Evolutionary conservation across 2,888 invertebrate genomes (phyloP), one percentile per base, ranked within the genome.

Genomic region (Macrostomum cliftonense): DNA sequence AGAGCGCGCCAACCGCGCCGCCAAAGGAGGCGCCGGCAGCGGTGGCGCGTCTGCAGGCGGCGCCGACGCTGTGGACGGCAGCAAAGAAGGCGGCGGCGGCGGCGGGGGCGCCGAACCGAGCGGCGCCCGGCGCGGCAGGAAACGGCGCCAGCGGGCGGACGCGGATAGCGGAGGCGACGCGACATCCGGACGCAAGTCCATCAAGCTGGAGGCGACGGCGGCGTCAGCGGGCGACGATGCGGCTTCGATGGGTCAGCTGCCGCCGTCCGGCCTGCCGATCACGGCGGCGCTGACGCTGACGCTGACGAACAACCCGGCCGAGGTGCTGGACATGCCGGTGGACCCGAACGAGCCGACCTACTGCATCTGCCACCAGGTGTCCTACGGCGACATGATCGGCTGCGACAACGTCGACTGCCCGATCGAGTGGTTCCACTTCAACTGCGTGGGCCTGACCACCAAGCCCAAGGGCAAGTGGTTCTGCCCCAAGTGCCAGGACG

Each of bases 341-440:
- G 75, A 97, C 75, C 95, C 95, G 0, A 95, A 95, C 65, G 95
- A 97, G 67, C 95, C 95, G 0, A 93, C 91, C 0, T 97, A 97
- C 68, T 97, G 93, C 68, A 74, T 91, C 39, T 97, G 95, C 64
- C 89, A 93, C 71, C 93, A 95, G 53, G 71, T 71, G 77, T 88
- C 88, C 2, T 89, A 87, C 61, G 89, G 89, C 49, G 86, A 89
- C 74, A 91, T 91, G 89, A 87, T 91, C 64, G 86, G 84, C 55
- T 91, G 89, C 75, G 89, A 91, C 72, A 89, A 89, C 53, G 61
- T 58, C 4, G 68, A 69, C 36, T 17, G 44, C 40, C 70, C 70
- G 2, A 70, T 71, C 50, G 74, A 74, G 58, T 75, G 74, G 74
- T 74, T 74, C 58, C 73, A 74, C 55, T 74, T 74, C 60, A 66